Percentiles rank a stretch among this genome's conserved stretches.
Conservation (phyloP, 2,888 invertebrate species). For the Caenorhabditis angaria region DNA sequence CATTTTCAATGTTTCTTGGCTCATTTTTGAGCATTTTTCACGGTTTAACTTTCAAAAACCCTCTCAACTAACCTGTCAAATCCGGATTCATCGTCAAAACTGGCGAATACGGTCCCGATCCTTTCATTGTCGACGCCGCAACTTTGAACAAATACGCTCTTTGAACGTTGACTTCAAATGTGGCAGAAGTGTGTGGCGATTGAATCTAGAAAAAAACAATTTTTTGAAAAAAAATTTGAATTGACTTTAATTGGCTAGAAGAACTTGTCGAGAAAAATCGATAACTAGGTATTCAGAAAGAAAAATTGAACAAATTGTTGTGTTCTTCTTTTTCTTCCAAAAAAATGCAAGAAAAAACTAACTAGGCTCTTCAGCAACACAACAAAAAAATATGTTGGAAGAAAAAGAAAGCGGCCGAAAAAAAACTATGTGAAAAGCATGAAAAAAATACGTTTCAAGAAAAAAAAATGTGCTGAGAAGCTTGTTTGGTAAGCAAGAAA, state of each 20-base stretch:
- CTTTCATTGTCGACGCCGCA: constrained; percentile 92
- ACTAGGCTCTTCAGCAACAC: background rate
- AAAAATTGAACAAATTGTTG: too few species aligned
- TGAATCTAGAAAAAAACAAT: constrained; percentile 53
- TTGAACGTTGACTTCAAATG: constrained; percentile 64
- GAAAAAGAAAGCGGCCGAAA: constrained; percentile 1
- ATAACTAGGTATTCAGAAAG: too few species aligned
- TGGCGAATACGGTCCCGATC: constrained; percentile 84
- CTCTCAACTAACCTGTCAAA: constrained; percentile 56
- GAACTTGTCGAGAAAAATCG: too few species aligned
- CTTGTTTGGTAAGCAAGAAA: too few species aligned
- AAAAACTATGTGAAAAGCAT: background rate
- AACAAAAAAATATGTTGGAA: background rate
- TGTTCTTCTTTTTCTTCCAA: background rate
- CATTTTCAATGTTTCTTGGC: too few species aligned
- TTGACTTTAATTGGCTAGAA: too few species aligned
- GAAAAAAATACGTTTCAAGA: too few species aligned
- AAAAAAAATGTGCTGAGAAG: constrained; percentile 13
- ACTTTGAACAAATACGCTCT: constrained; percentile 81
- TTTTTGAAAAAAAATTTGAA: too few species aligned
- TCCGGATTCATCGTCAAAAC: constrained; percentile 64
- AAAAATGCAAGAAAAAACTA: background rate
- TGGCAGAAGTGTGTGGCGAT: constrained; percentile 48
- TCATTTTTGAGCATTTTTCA: too few species aligned
- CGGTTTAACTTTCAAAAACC: too few species aligned